phyloP scores from a whole-genome alignment of 1,140 invertebrate genomes.

The Ceratina calcarata region DNA sequence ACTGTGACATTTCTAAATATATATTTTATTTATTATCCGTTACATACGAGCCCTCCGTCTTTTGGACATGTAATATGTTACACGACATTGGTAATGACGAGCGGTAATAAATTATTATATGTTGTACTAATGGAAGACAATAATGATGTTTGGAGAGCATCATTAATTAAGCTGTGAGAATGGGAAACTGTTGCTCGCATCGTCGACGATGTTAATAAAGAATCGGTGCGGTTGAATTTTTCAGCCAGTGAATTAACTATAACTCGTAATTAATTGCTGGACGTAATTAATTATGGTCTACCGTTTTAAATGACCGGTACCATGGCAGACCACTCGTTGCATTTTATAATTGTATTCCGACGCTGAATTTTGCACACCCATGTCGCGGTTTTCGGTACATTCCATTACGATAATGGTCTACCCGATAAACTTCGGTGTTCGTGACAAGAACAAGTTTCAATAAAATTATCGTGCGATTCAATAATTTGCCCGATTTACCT shows the following conservation, averaged over 20 bases:
- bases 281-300: conserved; percentile 55
- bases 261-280: conserved; percentile 54
- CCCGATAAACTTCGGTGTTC: conserved; percentile 12
- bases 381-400: not conserved
- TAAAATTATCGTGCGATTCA: conserved; percentile 26
- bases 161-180: conserved; percentile 45
- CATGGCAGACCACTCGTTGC: conserved; percentile 32
- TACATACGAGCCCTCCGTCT: not conserved
- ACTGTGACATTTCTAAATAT: not conserved
- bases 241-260: conserved; percentile 55
- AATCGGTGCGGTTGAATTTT: conserved; percentile 52
- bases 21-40: not conserved
- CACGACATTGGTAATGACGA: not conserved
- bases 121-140: too few species aligned
- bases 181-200: conserved; percentile 48
- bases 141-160: conserved; percentile 8
- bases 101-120: not conserved
- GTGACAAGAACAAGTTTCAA: not conserved
- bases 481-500: too few species aligned
- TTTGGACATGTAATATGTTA: too few species aligned
- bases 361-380: conserved; percentile 18
- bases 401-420: conserved; percentile 49
- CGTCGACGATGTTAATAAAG: conserved; percentile 50
- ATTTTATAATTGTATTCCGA: conserved; percentile 46
- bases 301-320: conserved; percentile 43